Conservation (phyloP, 2,888 invertebrate species). For the Megamerina dolium region DNA sequence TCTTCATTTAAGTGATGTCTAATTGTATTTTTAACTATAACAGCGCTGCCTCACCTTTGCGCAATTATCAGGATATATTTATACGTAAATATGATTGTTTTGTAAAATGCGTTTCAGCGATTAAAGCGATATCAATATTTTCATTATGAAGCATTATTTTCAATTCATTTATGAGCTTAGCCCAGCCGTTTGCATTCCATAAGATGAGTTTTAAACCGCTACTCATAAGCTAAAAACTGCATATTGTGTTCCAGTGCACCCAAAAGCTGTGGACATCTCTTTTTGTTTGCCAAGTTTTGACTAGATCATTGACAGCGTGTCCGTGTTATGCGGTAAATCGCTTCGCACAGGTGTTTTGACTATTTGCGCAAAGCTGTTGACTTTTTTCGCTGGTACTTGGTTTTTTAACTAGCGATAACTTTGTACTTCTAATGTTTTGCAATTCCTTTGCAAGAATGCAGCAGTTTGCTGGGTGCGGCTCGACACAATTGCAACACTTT, state of each 20-base stretch:
- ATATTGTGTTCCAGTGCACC: constrained; percentile 1
- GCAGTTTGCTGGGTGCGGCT: neutral
- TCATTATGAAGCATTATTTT: neutral
- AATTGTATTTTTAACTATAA: neutral
- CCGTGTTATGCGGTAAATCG: neutral
- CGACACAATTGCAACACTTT: neutral
- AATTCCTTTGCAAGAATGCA: neutral
- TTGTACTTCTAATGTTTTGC: neutral
- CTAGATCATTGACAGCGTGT: neutral
- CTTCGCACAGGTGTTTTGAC: neutral
- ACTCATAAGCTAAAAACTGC: neutral
- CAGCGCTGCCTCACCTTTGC: neutral
- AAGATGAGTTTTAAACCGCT: neutral
- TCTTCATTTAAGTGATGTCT: neutral
- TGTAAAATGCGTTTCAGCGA: constrained; percentile 1
- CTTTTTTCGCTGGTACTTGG: no score
- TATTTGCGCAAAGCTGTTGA: neutral
- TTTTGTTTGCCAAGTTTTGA: neutral
- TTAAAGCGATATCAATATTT: neutral
- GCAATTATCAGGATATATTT: neutral
- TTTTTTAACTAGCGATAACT: no score
- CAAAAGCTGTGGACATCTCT: neutral
- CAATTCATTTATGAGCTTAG: neutral
- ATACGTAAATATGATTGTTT: neutral
- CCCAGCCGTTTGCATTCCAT: neutral